phyloP scores from a whole-genome alignment of 2,113 vertebrate genomes.

The Neodon shergylaensis region DNA sequence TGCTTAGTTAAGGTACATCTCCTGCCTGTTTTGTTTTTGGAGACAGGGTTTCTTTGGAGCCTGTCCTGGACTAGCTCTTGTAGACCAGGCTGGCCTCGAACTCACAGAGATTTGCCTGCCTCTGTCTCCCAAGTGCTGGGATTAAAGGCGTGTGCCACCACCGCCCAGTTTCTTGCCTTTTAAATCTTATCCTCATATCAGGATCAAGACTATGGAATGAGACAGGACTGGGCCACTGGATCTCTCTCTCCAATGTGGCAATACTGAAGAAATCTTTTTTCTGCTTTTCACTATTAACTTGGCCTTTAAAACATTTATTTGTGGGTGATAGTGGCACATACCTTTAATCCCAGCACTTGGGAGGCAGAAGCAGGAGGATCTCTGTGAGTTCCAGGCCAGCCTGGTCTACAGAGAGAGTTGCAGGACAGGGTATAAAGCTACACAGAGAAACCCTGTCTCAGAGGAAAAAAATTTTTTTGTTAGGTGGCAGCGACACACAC shows the following conservation, averaged over 20 bases:
- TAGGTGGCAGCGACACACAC: too few species aligned
- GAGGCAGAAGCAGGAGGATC: background rate
- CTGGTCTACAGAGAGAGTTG: background rate
- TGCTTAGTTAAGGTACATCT: background rate
- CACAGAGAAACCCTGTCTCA: background rate
- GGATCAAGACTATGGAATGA: background rate
- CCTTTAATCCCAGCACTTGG: background rate
- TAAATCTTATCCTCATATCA: background rate
- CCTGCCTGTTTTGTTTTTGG: background rate
- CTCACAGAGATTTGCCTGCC: too few species aligned
- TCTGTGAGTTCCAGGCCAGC: background rate
- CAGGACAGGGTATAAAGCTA: background rate
- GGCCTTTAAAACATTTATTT: background rate
- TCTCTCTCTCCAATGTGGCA: background rate
- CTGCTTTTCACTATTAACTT: background rate
- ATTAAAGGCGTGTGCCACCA: too few species aligned
- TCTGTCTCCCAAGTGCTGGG: too few species aligned
- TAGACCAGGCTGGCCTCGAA: too few species aligned
- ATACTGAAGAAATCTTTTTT: background rate
- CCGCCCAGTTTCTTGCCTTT: background rate
- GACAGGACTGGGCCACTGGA: background rate
- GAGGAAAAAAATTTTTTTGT: too few species aligned
- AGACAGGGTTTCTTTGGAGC: too few species aligned
- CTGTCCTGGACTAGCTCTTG: too few species aligned
- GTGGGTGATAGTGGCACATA: rapidly evolving